These are phyloP conservation scores for Lasiommata megera DNA, from an alignment of 2,888 invertebrate species.

Conservation along the genomic window DNA sequence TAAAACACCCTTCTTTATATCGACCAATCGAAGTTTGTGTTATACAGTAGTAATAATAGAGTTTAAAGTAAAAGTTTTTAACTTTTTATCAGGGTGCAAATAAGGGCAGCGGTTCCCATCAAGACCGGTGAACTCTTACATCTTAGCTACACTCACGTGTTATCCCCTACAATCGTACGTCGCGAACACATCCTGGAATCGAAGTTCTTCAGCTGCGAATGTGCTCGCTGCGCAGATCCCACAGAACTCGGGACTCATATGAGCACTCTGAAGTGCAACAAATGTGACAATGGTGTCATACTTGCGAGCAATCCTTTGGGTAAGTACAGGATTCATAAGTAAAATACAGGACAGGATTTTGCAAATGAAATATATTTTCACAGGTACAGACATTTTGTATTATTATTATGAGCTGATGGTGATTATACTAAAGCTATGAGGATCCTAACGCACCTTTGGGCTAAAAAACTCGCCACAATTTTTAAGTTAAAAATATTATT, in stretches of 20 bases:
- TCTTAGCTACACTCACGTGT: constrained; percentile 88
- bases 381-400: no score
- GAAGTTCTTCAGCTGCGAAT: constrained; percentile 90
- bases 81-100: constrained; percentile 77
- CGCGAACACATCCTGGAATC: constrained; percentile 86
- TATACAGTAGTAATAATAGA: no score
- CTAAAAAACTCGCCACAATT: no score
- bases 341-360: no score
- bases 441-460: no score
- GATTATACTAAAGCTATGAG: no score
- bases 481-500: no score
- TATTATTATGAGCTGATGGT: no score
- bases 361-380: no score
- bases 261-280: constrained; percentile 89
- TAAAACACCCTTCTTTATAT: no score
- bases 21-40: no score
- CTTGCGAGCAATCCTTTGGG: constrained; percentile 85
- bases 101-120: constrained; percentile 86
- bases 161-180: constrained; percentile 87
- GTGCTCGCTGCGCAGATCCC: constrained; percentile 88
- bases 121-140: constrained; percentile 84
- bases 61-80: not conserved
- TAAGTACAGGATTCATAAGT: constrained; percentile 60
- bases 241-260: constrained; percentile 90
- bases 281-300: constrained; percentile 87